These are phyloP conservation scores for Tragelaphus eurycerus DNA, from an alignment of 2,797 vertebrate genomes.

Conservation along the genomic window DNA sequence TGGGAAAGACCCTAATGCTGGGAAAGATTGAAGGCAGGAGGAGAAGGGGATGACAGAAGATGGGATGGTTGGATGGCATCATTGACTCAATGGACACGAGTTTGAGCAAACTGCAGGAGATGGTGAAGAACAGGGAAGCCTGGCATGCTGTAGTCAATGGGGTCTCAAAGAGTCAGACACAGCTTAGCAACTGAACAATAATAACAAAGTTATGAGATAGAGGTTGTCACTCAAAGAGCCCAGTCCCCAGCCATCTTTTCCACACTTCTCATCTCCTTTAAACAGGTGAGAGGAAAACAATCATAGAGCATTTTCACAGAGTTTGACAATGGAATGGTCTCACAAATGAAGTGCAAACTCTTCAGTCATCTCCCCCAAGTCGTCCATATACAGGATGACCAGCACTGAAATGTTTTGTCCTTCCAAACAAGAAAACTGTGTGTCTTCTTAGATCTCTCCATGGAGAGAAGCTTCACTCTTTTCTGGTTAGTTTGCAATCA, in stretches of 20 bases:
- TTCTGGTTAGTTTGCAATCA: neutral
- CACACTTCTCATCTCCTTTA: neutral
- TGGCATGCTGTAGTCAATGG: neutral
- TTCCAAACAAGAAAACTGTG: neutral
- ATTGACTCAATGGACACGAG: neutral
- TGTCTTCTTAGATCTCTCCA: neutral
- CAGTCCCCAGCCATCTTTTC: neutral
- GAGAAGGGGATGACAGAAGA: neutral
- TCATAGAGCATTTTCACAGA: neutral
- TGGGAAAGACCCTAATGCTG: neutral
- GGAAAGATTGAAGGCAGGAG: neutral
- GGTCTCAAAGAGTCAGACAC: neutral
- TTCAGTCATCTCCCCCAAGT: neutral
- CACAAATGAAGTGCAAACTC: neutral
- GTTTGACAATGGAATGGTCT: neutral
- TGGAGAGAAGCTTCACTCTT: neutral
- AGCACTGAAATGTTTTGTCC: neutral
- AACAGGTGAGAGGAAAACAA: neutral
- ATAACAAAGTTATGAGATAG: neutral
- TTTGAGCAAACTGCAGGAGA: neutral
- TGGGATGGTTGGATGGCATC: neutral
- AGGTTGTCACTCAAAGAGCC: neutral
- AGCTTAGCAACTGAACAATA: neutral
- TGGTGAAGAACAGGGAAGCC: neutral
- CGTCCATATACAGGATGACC: neutral